Evolutionary conservation across 2,888 invertebrate genomes (phyloP).

Genomic region (Tridacna gigas): DNA sequence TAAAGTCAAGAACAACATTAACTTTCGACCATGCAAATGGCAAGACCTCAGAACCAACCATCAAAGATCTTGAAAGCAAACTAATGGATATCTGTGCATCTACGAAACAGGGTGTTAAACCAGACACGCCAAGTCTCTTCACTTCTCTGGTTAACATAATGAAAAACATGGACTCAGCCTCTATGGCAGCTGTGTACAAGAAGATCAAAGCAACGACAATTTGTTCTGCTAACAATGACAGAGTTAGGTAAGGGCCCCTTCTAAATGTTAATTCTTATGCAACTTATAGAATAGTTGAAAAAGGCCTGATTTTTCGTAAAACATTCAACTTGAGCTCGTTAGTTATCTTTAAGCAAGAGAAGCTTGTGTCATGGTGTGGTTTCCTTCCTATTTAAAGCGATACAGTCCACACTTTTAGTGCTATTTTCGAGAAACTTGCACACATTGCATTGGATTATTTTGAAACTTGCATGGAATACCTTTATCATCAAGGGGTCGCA

Average conservation of each 20-base stretch:
- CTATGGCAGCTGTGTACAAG: constrained; percentile 78
- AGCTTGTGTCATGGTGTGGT: no score
- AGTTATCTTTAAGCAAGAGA: no score
- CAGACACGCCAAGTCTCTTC: constrained; percentile 85
- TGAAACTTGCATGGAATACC: no score
- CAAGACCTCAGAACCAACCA: constrained; percentile 20
- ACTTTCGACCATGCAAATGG: constrained; percentile 70
- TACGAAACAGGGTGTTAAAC: constrained; percentile 82
- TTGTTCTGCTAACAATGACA: constrained; percentile 71
- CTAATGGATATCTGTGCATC: constrained; percentile 74
- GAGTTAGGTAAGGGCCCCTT: constrained; percentile 68
- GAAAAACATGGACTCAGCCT: constrained; percentile 80
- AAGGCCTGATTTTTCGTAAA: no score
- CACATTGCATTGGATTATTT: no score
- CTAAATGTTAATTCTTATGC: no score
- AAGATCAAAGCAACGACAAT: constrained; percentile 66
- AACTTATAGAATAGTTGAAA: no score
- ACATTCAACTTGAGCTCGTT: no score
- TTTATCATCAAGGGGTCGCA: no score
- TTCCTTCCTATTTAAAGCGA: no score
- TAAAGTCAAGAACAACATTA: constrained; percentile 40
- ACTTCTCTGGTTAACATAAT: constrained; percentile 85
- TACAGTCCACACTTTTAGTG: no score
- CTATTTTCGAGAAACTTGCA: no score
- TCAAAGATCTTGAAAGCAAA: constrained; percentile 63